phyloP scores from a whole-genome alignment of 2,888 invertebrate species.

The Andrena flavipes region DNA sequence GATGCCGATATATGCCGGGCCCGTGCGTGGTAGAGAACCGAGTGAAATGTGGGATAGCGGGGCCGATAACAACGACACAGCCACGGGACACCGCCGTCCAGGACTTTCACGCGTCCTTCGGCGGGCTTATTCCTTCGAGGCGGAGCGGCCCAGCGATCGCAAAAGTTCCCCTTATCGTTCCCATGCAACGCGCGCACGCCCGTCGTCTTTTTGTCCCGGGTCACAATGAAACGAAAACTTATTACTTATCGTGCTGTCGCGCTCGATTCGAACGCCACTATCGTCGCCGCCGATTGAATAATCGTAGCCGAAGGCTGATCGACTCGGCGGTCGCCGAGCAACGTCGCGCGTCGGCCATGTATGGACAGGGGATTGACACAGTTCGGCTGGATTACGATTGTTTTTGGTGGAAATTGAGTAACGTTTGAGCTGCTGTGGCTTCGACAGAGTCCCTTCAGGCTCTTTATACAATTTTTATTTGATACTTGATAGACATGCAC shows the following conservation, averaged over 20 bases:
- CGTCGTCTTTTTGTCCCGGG: conserved; percentile 1
- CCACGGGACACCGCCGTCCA: conserved; percentile 26
- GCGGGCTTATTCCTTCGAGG: conserved; percentile 45
- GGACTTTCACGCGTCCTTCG: conserved; percentile 66
- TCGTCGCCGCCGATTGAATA: conserved; percentile 38
- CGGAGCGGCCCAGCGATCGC: not conserved
- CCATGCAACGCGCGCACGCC: conserved; percentile 25
- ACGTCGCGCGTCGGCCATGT: no score
- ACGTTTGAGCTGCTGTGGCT: no score
- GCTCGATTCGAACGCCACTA: conserved; percentile 17
- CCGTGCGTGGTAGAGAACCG: conserved; percentile 33
- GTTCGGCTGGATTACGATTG: no score
- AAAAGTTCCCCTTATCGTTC: conserved; percentile 47
- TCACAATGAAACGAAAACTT: conserved; percentile 40
- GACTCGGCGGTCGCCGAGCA: no score
- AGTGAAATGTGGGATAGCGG: conserved; percentile 61
- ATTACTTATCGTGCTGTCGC: conserved; percentile 43
- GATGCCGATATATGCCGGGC: conserved; percentile 47
- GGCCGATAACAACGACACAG: conserved; percentile 55
- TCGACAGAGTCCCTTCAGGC: no score
- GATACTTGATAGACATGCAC: no score
- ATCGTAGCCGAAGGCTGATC: not conserved
- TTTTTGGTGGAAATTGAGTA: no score
- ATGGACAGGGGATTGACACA: no score
- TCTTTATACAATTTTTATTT: no score